Conservation (phyloP, 1,140 invertebrate genomes). For the Amyelois transitella region DNA sequence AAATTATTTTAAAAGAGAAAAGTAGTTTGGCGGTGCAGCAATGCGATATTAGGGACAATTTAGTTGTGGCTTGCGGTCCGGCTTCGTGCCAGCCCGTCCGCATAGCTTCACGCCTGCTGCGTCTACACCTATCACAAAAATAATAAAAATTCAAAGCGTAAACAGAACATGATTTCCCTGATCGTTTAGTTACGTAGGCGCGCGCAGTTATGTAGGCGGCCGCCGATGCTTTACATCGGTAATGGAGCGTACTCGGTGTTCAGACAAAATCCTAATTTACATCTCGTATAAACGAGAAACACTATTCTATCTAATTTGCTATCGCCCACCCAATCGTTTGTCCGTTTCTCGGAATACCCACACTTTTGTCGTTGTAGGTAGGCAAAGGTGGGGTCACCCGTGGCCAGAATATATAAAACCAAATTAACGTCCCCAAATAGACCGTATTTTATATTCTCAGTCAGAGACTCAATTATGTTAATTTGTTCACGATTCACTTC, state of each 20-base stretch:
- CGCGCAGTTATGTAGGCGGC: slow-evolving; percentile 11
- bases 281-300: not conserved
- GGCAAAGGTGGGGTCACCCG: not conserved
- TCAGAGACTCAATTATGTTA: slow-evolving; percentile 53
- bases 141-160: slow-evolving; percentile 4
- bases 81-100: not conserved
- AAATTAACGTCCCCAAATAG: slow-evolving; percentile 3
- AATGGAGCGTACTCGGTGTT: slow-evolving; percentile 11
- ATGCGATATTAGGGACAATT: not conserved
- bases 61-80: not conserved
- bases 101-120: not conserved
- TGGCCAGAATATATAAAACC: not conserved
- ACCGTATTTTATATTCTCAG: slow-evolving; percentile 7
- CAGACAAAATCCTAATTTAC: slow-evolving; percentile 15
- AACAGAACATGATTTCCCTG: not conserved
- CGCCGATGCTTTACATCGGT: slow-evolving; percentile 8
- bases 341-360: not conserved
- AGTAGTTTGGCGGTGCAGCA: not conserved
- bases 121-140: not conserved
- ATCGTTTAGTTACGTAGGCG: slow-evolving; percentile 7
- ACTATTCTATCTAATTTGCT: not conserved
- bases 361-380: too few species aligned
- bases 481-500: slow-evolving; percentile 63
- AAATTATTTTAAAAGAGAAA: not conserved
- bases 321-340: not conserved